Percentiles rank a stretch among this genome's conserved stretches.
These are phyloP conservation scores for Maniola jurtina DNA, from an alignment of 1,140 invertebrate species.

Conservation along the genomic window DNA sequence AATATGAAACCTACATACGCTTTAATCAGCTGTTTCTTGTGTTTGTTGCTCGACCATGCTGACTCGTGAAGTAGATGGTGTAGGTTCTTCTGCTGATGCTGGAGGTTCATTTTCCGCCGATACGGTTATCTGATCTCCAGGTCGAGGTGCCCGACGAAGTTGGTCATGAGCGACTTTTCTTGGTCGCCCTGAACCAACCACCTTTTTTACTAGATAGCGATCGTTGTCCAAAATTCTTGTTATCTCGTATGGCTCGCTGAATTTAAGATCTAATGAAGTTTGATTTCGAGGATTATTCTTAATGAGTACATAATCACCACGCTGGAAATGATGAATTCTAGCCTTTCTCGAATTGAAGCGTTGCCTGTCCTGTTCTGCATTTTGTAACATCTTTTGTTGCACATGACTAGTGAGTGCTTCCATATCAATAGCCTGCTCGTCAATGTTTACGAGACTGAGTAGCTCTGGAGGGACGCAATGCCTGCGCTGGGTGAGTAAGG, in stretches of 20 bases:
- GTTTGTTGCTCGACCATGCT: no score
- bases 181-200: no score
- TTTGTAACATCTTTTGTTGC: slow-evolving; percentile 28
- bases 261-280: slow-evolving; percentile 42
- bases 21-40: no score
- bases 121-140: no score
- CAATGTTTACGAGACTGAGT: slow-evolving; percentile 35
- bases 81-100: no score
- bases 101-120: no score
- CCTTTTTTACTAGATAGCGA: slow-evolving; percentile 39
- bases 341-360: slow-evolving; percentile 36
- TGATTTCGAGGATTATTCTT: slow-evolving; percentile 36
- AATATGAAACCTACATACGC: no score
- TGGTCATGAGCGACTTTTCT: no score
- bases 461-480: no score
- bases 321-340: slow-evolving; percentile 32
- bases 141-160: no score
- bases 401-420: slow-evolving; percentile 32
- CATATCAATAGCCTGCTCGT: slow-evolving; percentile 31
- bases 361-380: slow-evolving; percentile 29
- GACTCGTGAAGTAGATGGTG: no score
- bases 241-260: slow-evolving; percentile 40
- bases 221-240: slow-evolving; percentile 39
- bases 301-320: slow-evolving; percentile 27
- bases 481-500: slow-evolving; percentile 26